Evolutionary conservation across 2,113 vertebrate species (phyloP).

Genomic region (Daboia siamensis): DNA sequence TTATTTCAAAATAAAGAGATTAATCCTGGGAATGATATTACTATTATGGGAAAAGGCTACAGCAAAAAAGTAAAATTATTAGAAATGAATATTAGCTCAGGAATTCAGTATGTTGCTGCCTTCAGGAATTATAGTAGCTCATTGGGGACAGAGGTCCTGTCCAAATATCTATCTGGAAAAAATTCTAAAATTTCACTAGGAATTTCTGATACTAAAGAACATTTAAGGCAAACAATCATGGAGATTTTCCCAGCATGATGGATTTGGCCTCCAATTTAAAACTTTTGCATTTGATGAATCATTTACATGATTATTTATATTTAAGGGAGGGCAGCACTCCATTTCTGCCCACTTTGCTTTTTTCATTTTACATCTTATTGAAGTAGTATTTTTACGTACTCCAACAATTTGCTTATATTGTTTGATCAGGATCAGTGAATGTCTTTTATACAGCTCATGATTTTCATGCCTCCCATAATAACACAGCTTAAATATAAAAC

Average conservation of each 20-base stretch:
- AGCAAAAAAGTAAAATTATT: not conserved
- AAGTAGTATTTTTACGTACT: not conserved
- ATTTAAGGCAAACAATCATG: not conserved
- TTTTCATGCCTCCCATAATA: not conserved
- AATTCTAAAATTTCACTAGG: not conserved
- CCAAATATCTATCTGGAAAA: not conserved
- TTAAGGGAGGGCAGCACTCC: not conserved
- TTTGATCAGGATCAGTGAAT: not conserved
- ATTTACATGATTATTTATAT: not conserved
- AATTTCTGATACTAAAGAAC: not conserved
- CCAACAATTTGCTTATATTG: not conserved
- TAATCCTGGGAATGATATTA: not conserved
- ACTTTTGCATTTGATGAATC: not conserved
- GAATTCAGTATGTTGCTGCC: not conserved
- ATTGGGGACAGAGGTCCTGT: not conserved
- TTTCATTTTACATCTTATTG: not conserved
- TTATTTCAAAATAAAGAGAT: not conserved
- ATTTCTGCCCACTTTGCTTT: not conserved
- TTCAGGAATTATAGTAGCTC: not conserved
- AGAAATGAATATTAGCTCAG: not conserved
- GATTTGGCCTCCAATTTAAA: not conserved
- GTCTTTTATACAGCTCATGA: not conserved
- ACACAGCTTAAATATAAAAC: constrained; percentile 19
- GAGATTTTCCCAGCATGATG: not conserved
- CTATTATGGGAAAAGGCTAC: not conserved